Evolutionary conservation across 1,140 invertebrate genomes (phyloP), one percentile per base, ranked within the genome.

Genomic region (Drosophila tristis): DNA sequence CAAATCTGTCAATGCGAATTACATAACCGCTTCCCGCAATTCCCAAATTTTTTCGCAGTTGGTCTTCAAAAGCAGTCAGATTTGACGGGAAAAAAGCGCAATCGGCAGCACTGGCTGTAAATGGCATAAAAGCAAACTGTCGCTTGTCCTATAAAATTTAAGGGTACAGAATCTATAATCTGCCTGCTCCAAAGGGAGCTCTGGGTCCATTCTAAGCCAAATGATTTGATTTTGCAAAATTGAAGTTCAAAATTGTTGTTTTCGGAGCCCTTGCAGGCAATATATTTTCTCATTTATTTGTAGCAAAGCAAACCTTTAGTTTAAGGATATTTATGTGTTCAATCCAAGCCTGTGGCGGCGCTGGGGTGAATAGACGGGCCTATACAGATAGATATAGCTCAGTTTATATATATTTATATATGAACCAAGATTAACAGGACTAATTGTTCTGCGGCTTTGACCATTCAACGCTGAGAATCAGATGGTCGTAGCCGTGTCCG

Each of bases 381-480:
- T 6, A 39, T 20, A 39, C 29, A 62, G 15, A 47, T 58, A 53
- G 42, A 79, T 50, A 57, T 60, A 43, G 45, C 42, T 39, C 31
- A 9, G 31, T 9, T 35, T 35, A 0, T 9, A 35, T 35, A 35
- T 35, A 53, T 25, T n/a, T n/a, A 4, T 25, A 25, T 25, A 25
- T 20, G 20, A 15, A 42, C 55, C 57, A 57, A 16, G 54, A 49
- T 43, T 63, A 67, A 55, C 55, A 35, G 43, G 4, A 20, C 50
- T 86, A 92, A 57, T 92, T 92, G 70, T 76, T 91, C 53, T 92
- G 95, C 26, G 96, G 96, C 93, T 99, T 99, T 3, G 99, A 99
- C 99, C 99, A 99, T 93, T 99, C 99, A 16, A 99, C 99, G 93
- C 96, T 98, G 9, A 99, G 93, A 92, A 99, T 99, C 57, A 99